Evolutionary conservation across 2,888 invertebrate genomes (phyloP), one percentile per base, ranked within the genome.

Genomic region (Dusona sp.): DNA sequence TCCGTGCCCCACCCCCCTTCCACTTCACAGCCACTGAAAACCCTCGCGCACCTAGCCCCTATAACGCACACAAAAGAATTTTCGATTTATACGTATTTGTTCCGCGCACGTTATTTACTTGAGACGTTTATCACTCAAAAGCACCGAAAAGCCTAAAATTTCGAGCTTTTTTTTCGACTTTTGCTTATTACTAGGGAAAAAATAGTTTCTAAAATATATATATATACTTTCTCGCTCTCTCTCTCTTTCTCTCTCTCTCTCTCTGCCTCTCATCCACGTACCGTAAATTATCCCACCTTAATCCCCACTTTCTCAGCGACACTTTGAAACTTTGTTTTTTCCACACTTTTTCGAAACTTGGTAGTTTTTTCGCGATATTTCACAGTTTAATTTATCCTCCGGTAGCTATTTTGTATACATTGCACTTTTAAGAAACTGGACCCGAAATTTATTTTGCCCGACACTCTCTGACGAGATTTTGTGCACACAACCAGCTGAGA

Each of bases 401-500:
- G 29, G 9, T 64, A 45, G 1, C 64, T 45, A 33, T 64, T 72
- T 70, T 42, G 6, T 1, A 22, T 48, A 22, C 61, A 64, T 45
- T 29, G 45, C 45, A 65, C 75, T 42, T 33, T 25, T 16, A 25
- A 57, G 11, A 19, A 25, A 74, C 57, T 57, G 42, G 38, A 57
- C 16, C 29, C 67, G 73, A 42, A 57, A 74, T 57, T 33, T 38
- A 22, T 74, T 74, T 74, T 57, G 25, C 42, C 57, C 74, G 74
- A 77, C 54, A 64, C 75, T 42, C 25, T 45, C 16, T 54, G 54
- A 86, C 84, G 88, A 65, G 75, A 65, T 77, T 61, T 61, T 48
- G 75, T 81, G 84, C 89, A 91, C 92, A 92, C 93, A 93, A 64
- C 61, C 75, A 77, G 93, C 93, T 93, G 93, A 93, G 93, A 77